Conservation (phyloP, 1,140 invertebrate genomes). For the Aphaenogaster ashmeadi region DNA sequence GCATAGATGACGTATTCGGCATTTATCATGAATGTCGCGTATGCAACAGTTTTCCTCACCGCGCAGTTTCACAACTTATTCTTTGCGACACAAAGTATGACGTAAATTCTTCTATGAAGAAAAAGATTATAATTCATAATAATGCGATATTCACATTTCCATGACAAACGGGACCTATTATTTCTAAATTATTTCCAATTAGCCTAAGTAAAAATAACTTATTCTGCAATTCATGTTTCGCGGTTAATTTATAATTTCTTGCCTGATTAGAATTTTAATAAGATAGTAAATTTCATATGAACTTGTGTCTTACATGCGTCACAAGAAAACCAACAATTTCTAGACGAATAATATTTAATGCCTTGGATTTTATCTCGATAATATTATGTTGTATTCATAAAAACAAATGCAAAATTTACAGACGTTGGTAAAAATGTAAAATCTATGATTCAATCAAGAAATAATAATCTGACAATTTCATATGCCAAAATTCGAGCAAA, state of each 20-base stretch:
- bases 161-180: not conserved
- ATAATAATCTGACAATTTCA: not conserved
- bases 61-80: slow-evolving; percentile 30
- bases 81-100: slow-evolving; percentile 1
- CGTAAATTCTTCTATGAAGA: not conserved
- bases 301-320: too few species aligned
- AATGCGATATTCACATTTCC: not conserved
- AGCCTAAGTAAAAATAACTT: slow-evolving; percentile 8
- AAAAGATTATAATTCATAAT: slow-evolving; percentile 15
- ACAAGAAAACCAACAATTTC: not conserved
- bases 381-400: not conserved
- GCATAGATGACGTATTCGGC: not conserved
- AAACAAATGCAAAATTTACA: not conserved
- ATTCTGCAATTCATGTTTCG: not conserved
- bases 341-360: not conserved
- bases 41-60: slow-evolving; percentile 15
- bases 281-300: not conserved
- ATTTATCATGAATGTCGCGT: not conserved
- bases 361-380: not conserved
- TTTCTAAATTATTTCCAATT: slow-evolving; percentile 30
- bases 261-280: not conserved
- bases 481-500: too few species aligned
- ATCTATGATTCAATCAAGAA: not conserved
- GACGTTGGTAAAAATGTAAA: not conserved
- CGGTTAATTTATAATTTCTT: not conserved